phyloP scores from a whole-genome alignment of 2,888 invertebrate species.

The Leucophenga montana region DNA sequence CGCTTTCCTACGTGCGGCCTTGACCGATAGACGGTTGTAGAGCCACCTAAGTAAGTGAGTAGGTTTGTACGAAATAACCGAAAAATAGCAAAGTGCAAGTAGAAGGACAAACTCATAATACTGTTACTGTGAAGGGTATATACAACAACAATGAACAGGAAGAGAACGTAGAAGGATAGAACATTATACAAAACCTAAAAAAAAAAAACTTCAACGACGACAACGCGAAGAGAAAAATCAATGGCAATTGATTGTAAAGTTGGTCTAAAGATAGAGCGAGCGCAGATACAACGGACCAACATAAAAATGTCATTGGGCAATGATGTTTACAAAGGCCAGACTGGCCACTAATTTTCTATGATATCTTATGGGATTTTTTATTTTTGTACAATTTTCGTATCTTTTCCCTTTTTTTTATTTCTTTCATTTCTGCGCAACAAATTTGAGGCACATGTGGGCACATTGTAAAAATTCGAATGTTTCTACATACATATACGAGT shows the following conservation, averaged over 20 bases:
- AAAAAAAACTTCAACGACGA: constrained; percentile 31
- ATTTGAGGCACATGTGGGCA: constrained; percentile 29
- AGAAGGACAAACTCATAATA: no score
- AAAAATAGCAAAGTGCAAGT: no score
- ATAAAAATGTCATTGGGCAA: constrained; percentile 50
- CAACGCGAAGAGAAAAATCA: constrained; percentile 29
- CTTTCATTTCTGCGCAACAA: constrained; percentile 10
- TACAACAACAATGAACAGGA: constrained; percentile 46
- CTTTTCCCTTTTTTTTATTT: neutral
- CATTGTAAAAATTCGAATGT: constrained; percentile 8
- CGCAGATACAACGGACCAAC: constrained; percentile 33
- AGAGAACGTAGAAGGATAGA: constrained; percentile 37
- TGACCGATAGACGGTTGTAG: no score
- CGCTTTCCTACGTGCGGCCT: no score
- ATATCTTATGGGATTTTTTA: constrained; percentile 5
- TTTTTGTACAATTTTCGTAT: neutral
- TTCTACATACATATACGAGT: neutral
- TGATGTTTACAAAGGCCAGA: constrained; percentile 29
- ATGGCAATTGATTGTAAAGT: constrained; percentile 23
- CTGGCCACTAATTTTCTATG: constrained; percentile 19
- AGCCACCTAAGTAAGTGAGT: no score
- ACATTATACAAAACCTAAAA: no score
- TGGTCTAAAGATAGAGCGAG: neutral
- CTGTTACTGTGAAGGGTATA: no score
- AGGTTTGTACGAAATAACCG: no score